A percentile compares a stretch with the other conserved stretches of the same genome.
Conservation (phyloP, 2,888 invertebrate genomes). For the Agriopis leucophaearia region DNA sequence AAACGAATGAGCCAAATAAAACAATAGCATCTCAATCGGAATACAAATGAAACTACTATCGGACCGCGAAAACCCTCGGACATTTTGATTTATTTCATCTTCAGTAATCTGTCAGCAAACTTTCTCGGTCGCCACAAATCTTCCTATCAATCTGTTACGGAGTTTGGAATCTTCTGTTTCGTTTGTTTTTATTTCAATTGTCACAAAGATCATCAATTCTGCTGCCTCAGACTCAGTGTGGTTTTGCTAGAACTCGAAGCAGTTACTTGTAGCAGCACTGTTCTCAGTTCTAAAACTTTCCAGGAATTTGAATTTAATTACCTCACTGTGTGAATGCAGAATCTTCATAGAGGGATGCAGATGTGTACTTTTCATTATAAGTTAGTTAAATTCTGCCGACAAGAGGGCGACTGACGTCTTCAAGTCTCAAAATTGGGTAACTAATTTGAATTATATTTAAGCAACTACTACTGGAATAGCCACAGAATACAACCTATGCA, state of each 20-base stretch:
- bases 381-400: slow-evolving; percentile 11
- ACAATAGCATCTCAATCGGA: slow-evolving; percentile 31
- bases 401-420: background rate
- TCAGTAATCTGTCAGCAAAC: slow-evolving; percentile 64
- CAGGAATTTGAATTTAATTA: slow-evolving; percentile 19
- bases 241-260: slow-evolving; percentile 20
- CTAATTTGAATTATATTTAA: background rate
- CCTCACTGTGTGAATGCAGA: slow-evolving; percentile 10
- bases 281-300: slow-evolving; percentile 16
- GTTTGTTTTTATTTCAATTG: slow-evolving; percentile 61
- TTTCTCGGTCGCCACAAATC: slow-evolving; percentile 63
- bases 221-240: slow-evolving; percentile 36
- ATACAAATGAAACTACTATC: slow-evolving; percentile 46
- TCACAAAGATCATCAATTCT: slow-evolving; percentile 49
- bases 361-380: slow-evolving; percentile 21
- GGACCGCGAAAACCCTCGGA: slow-evolving; percentile 50
- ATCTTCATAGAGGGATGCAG: slow-evolving; percentile 12
- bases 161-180: slow-evolving; percentile 53
- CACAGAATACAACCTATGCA: background rate
- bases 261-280: slow-evolving; percentile 1
- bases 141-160: slow-evolving; percentile 59
- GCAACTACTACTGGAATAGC: background rate
- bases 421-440: background rate
- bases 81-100: slow-evolving; percentile 57
- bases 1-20: slow-evolving; percentile 33